These are phyloP conservation scores for Luidia sarsii DNA, from an alignment of 53 echinoderm and acorn worm species.

Conservation along the genomic window DNA sequence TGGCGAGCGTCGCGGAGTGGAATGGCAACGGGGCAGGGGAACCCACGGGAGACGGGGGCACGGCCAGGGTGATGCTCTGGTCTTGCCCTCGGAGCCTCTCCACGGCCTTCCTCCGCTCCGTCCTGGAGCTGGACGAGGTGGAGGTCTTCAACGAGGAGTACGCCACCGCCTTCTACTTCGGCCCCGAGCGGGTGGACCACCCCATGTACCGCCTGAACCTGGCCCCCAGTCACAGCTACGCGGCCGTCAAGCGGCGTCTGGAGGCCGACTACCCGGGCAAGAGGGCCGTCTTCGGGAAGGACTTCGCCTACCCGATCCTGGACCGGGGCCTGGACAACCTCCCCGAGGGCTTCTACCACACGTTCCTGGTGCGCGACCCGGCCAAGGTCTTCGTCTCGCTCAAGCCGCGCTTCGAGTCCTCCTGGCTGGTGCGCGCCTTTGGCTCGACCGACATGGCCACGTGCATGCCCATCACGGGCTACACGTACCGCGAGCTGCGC, in stretches of 20 bases:
- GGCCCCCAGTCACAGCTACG: constrained; percentile 45
- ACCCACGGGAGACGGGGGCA: too few relatives aligned
- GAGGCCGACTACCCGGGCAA: constrained; percentile 38
- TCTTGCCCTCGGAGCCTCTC: constrained; percentile 66
- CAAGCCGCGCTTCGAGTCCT: constrained; percentile 45
- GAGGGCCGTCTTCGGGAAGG: constrained; percentile 65
- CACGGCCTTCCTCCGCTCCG: constrained; percentile 63
- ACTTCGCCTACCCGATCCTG: constrained; percentile 56
- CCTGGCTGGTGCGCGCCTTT: constrained; percentile 8
- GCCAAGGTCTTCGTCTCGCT: constrained; percentile 67
- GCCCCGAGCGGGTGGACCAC: constrained; percentile 54
- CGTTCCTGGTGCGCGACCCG: constrained; percentile 70
- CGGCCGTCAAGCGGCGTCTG: constrained; percentile 26
- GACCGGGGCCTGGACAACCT: constrained; percentile 52
- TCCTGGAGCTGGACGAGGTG: constrained; percentile 52
- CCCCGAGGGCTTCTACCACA: constrained; percentile 70
- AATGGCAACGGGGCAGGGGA: too few relatives aligned
- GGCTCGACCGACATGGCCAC: constrained; percentile 38
- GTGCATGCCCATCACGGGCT: constrained; percentile 53
- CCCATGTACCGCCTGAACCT: background rate
- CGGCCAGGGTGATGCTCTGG: constrained; percentile 72
- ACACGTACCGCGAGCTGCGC: constrained; percentile 64
- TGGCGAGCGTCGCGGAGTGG: too few relatives aligned
- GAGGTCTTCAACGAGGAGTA: constrained; percentile 76
- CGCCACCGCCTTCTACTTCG: constrained; percentile 54